Conservation (phyloP, 1,140 invertebrate species). For the Drosophila oshimai region DNA sequence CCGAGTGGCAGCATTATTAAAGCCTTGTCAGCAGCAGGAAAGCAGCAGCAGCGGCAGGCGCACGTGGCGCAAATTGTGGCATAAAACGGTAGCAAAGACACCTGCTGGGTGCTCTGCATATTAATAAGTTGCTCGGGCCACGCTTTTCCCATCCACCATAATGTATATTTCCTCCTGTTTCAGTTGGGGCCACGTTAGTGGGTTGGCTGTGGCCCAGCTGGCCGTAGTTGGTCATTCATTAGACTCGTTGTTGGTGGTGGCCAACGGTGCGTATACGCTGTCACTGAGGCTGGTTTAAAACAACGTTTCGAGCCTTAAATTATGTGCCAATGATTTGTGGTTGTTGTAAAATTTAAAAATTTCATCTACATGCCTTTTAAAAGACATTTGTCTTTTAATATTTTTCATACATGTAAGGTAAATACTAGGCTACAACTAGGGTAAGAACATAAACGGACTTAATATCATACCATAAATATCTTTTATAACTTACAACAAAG, state of each 20-base stretch:
- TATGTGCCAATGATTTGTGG: slow-evolving; percentile 1
- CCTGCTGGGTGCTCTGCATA: slow-evolving; percentile 68
- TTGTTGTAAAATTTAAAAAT: not conserved
- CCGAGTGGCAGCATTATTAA: slow-evolving; percentile 44
- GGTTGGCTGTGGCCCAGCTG: slow-evolving; percentile 19
- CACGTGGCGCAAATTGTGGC: slow-evolving; percentile 64
- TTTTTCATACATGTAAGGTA: too few relatives aligned
- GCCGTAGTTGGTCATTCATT: slow-evolving; percentile 37
- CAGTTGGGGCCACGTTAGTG: slow-evolving; percentile 12
- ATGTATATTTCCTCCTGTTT: slow-evolving; percentile 37
- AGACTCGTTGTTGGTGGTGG: slow-evolving; percentile 14
- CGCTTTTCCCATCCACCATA: slow-evolving; percentile 53
- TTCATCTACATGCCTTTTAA: too few relatives aligned
- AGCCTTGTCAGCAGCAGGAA: slow-evolving; percentile 33
- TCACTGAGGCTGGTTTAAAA: not conserved
- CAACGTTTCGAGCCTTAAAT: slow-evolving; percentile 8
- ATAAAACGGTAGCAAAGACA: slow-evolving; percentile 75
- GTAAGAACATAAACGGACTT: too few relatives aligned
- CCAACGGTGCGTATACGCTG: slow-evolving; percentile 42
- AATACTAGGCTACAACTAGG: too few relatives aligned
- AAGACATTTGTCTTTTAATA: too few relatives aligned
- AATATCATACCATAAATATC: too few relatives aligned
- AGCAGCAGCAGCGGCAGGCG: slow-evolving; percentile 4
- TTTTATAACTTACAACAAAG: too few relatives aligned
- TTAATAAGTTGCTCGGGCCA: slow-evolving; percentile 58